These are phyloP conservation scores for Archocentrus centrarchus DNA, from an alignment of 2,113 vertebrate genomes.

Conservation along the genomic window DNA sequence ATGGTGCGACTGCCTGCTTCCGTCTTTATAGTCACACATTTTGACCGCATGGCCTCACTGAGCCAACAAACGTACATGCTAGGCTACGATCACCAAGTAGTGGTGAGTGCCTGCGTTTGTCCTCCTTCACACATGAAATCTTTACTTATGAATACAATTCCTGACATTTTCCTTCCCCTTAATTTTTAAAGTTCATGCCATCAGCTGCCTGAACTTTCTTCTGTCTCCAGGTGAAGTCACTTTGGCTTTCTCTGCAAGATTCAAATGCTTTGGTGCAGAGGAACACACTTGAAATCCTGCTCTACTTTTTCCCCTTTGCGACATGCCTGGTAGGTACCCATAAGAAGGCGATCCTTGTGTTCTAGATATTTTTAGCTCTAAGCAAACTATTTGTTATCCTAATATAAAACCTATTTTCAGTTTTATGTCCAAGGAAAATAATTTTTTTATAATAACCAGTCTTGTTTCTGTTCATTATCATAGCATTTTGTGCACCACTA, in stretches of 20 bases:
- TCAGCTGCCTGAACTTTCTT: slow-evolving; percentile 2
- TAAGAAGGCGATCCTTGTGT: not conserved
- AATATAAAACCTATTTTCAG: not conserved
- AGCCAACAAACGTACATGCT: slow-evolving; percentile 89
- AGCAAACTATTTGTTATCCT: not conserved
- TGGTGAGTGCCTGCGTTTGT: slow-evolving; percentile 80
- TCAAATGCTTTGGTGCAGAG: slow-evolving; percentile 95
- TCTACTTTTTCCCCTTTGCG: slow-evolving; percentile 93
- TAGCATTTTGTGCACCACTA: not conserved
- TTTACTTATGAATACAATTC: not conserved
- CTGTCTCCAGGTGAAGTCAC: slow-evolving; percentile 84
- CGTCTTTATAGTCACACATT: slow-evolving; percentile 91
- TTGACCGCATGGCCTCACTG: slow-evolving; percentile 82
- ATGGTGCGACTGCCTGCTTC: slow-evolving; percentile 90
- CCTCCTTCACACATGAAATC: not conserved
- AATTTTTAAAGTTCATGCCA: not conserved
- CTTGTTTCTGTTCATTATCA: not conserved
- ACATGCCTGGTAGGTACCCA: slow-evolving; percentile 85
- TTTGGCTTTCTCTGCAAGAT: slow-evolving; percentile 90
- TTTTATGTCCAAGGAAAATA: not conserved
- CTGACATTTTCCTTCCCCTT: not conserved
- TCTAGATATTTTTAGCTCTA: not conserved
- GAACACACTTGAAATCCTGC: slow-evolving; percentile 92
- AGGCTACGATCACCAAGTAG: slow-evolving; percentile 85
- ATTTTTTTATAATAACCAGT: not conserved